Base-by-base conservation (phyloP, 1,140 invertebrate species). In the Nasonia giraulti region DNA sequence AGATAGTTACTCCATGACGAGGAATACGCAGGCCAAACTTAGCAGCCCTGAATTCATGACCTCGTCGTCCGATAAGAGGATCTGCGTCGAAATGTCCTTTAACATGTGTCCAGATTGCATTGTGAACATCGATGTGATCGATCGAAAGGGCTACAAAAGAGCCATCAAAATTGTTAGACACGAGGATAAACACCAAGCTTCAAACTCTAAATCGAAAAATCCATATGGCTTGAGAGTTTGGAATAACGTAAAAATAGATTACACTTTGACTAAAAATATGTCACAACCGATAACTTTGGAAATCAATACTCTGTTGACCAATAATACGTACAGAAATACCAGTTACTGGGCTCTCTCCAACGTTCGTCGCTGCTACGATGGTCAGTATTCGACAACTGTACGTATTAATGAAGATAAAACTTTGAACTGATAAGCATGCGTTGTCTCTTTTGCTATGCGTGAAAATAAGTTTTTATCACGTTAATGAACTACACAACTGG, bases 281-380 rank as follows among this genome's bases (percentile, higher is more conserved):
- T 23, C 73, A 23, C 20, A 66, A 11, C 85, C 81, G 2, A 37
- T 86, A 11, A 74, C 37, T 50, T 17, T 86, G 11, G 33, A 33
- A 62, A 83, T 86, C 7, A 86, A 79, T n/a, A 85, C 80, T 2
- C 47, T 85, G 0, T 33, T 77, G n/a, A 50, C 5, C 20, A 79
- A 82, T 33, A 66, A 37, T 10, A 69, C 55, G 14, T 73, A 55
- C 17, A 55, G 50, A 68, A 77, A 78, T 66, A 31, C 50, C n/a
- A 73, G 44, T 66, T 85, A 62, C 31, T 86, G 85, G 85, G 81
- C 85, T 12, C n/a, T 86, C n/a, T 83, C 85, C 2, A 86, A 83
- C 37, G 44, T 86, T 31, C 85, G 76, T 17, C 75, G 85, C 40
- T 86, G 85, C n/a, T 47, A 83, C 31, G 73, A 79, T 75, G 81